phyloP scores from a whole-genome alignment of 53 echinoderm and acorn worm genomes.

The Astropecten irregularis region DNA sequence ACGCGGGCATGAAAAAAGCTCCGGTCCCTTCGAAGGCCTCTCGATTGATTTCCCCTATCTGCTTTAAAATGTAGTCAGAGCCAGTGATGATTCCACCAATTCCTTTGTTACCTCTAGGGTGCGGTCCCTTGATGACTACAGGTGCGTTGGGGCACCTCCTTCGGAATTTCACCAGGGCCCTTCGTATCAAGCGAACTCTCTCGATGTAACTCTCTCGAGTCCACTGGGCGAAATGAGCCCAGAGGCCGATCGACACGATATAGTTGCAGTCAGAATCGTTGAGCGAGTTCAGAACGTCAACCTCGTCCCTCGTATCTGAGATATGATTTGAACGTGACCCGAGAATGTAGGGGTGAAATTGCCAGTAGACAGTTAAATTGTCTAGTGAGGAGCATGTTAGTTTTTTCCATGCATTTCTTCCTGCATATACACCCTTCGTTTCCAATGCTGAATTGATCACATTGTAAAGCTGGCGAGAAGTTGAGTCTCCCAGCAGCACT shows the following conservation, averaged over 20 bases:
- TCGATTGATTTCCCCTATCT: slow-evolving; percentile 17
- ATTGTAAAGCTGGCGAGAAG: not conserved
- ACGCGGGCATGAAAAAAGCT: slow-evolving; percentile 38
- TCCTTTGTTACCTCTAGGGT: not conserved
- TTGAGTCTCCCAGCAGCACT: too few species aligned
- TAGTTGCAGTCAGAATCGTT: slow-evolving; percentile 32
- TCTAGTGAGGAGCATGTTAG: slow-evolving; percentile 4
- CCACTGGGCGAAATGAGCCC: slow-evolving; percentile 63
- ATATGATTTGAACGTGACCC: not conserved
- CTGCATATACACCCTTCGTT: not conserved
- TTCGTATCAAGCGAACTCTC: slow-evolving; percentile 30
- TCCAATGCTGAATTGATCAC: not conserved
- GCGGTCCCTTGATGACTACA: slow-evolving; percentile 61
- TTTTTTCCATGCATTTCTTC: not conserved
- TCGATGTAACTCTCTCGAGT: slow-evolving; percentile 55
- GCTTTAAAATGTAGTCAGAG: not conserved
- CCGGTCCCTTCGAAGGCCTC: slow-evolving; percentile 36
- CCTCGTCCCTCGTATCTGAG: slow-evolving; percentile 20
- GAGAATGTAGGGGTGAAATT: slow-evolving; percentile 47
- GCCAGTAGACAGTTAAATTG: too few species aligned
- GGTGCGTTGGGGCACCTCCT: slow-evolving; percentile 43
- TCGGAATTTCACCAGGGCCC: slow-evolving; percentile 20
- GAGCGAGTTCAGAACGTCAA: too few species aligned
- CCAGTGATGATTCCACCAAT: not conserved
- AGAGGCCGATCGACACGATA: slow-evolving; percentile 37